Percentiles rank a stretch among this genome's conserved stretches.
Conservation (phyloP, 2,888 invertebrate genomes). For the Lasioglossum malachurum region DNA sequence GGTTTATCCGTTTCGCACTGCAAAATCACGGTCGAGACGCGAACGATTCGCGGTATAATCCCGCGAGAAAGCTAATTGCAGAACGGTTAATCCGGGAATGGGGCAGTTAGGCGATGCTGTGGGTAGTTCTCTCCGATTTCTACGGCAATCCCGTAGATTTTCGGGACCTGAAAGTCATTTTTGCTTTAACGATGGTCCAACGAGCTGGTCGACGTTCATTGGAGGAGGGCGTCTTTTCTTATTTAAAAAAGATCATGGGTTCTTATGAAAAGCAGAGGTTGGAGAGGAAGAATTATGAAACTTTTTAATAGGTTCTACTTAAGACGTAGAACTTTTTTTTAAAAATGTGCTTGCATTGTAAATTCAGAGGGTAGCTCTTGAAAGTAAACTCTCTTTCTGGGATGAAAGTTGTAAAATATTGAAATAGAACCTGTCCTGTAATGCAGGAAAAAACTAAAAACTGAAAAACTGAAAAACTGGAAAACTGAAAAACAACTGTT, state of each 20-base stretch:
- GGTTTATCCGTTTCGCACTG: conserved; percentile 32
- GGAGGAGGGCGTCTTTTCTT: neutral
- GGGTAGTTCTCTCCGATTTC: neutral
- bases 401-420: too few relatives aligned
- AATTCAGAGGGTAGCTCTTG: neutral
- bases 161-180: neutral
- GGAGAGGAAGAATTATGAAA: neutral
- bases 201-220: neutral
- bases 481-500: neutral
- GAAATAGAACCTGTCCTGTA: too few relatives aligned
- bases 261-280: neutral
- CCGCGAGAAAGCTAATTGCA: conserved; percentile 32
- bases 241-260: neutral
- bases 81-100: conserved; percentile 35
- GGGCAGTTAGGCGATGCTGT: neutral
- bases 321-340: too few relatives aligned
- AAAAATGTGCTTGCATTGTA: neutral
- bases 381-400: neutral
- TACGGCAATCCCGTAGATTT: neutral
- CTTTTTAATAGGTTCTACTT: too few relatives aligned
- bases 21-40: conserved; percentile 20
- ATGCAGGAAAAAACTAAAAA: neutral
- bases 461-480: neutral
- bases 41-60: conserved; percentile 40
- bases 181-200: neutral